Base-by-base conservation (phyloP, 2,113 vertebrate species). In the Centropus unirufus region DNA sequence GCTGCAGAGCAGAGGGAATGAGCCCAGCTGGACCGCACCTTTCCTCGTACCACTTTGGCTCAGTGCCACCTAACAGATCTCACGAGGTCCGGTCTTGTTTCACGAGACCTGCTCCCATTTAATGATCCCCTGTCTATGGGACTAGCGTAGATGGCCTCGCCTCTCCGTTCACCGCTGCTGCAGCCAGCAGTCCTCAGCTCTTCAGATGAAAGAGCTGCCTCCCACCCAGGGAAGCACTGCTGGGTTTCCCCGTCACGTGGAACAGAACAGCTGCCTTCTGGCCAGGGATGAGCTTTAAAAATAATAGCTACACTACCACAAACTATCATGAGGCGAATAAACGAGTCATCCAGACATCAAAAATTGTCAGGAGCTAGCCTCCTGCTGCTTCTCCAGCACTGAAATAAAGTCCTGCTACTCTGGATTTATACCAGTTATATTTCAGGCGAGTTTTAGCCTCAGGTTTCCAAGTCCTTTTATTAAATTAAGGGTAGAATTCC, bases 381-480 rank as follows among this genome's bases (percentile, higher is more conserved):
- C 90, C 93, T 61, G 93, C 96, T 95, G 94, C 82, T 97, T 87
- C 90, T 72, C 79, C 90, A 80, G 75, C 78, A 51, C 73, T 83
- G 84, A 92, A 95, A 95, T 92, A 9, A 95, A 94, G 87, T 85
- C 82, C 90, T 91, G 91, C 90, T 88, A 77, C 82, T 74, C 51
- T 95, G 87, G 95, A 83, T 90, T 94, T 85, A 81, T 83, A 70
- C 87, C 93, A 95, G 91, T 73, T 92, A 51, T 40, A 90, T 88
- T 79, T 91, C 82, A 95, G 82, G 70, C 9, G 0, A 84, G 59
- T 34, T 91, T 90, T 90, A 93, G 91, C 72, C 67, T 89, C 82
- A 91, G 87, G 93, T 96, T 97, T 95, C 94, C 91, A 97, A 94
- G 91, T 69, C 70, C 76, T 83, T 92, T 93, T 87, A 79, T 73